Percentiles rank a stretch among this genome's conserved stretches.
These are phyloP conservation scores for Belgica antarctica DNA, from an alignment of 2,888 invertebrate genomes.

Conservation along the genomic window DNA sequence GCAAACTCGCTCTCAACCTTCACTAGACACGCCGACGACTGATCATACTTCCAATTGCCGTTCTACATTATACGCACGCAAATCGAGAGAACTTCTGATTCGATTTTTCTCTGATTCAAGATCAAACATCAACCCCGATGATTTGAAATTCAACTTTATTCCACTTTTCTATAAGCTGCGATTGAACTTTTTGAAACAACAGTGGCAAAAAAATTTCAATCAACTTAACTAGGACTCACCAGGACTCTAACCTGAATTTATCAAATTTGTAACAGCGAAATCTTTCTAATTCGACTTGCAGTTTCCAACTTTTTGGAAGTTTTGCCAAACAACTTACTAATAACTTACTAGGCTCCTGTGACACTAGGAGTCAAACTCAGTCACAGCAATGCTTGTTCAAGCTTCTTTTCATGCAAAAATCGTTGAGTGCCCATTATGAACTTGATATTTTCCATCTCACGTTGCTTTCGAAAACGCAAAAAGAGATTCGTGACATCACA, in stretches of 20 bases:
- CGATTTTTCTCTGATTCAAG: constrained; percentile 7
- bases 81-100: background rate
- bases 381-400: too few relatives aligned
- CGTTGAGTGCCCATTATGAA: background rate
- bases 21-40: background rate
- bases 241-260: too few relatives aligned
- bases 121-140: constrained; percentile 22
- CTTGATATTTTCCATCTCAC: background rate
- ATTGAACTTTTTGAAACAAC: too few relatives aligned
- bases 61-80: constrained; percentile 19
- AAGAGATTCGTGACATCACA: constrained; percentile 1
- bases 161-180: background rate
- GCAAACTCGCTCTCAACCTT: background rate
- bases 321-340: too few relatives aligned
- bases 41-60: background rate
- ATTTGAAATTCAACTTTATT: constrained; percentile 1
- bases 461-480: background rate
- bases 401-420: too few relatives aligned
- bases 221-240: too few relatives aligned
- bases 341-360: too few relatives aligned
- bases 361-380: too few relatives aligned
- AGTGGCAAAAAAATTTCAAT: too few relatives aligned
- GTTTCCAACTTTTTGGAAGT: too few relatives aligned
- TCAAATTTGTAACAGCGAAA: too few relatives aligned
- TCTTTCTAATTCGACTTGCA: too few relatives aligned